phyloP scores from a whole-genome alignment of 2,888 invertebrate species.

The Orgyia antiqua region DNA sequence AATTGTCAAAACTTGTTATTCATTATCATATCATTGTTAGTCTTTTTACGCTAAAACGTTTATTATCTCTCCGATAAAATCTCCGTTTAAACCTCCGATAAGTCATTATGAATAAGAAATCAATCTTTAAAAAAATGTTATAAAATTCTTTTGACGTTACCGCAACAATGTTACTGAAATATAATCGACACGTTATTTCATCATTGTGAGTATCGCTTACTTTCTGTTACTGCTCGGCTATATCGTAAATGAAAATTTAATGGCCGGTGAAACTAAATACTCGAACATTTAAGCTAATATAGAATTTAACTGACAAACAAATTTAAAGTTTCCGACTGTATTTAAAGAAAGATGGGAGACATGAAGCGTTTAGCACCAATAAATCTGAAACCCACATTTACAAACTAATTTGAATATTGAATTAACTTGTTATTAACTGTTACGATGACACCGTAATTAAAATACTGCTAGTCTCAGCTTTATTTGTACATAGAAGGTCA shows the following conservation, averaged over 20 bases:
- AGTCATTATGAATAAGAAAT: no score
- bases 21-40: no score
- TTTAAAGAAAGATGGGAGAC: slow-evolving; percentile 7
- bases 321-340: slow-evolving; percentile 13
- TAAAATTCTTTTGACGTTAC: no score
- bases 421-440: background rate
- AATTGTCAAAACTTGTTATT: no score
- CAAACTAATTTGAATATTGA: background rate
- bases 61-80: no score
- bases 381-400: slow-evolving; percentile 3
- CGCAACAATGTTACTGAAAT: slow-evolving; percentile 20
- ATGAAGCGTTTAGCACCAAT: slow-evolving; percentile 5
- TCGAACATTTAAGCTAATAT: slow-evolving; percentile 21
- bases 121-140: no score
- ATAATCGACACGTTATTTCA: slow-evolving; percentile 29
- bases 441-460: background rate
- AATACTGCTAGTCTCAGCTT: no score
- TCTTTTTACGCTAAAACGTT: no score
- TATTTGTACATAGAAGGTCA: no score
- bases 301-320: slow-evolving; percentile 16
- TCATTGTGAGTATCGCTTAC: slow-evolving; percentile 24
- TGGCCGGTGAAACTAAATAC: slow-evolving; percentile 26
- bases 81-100: no score
- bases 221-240: slow-evolving; percentile 24
- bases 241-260: slow-evolving; percentile 34